Evolutionary conservation across 1,140 invertebrate species (phyloP), one percentile per base, ranked within the genome.

Genomic region (Zaprionus vittiger): DNA sequence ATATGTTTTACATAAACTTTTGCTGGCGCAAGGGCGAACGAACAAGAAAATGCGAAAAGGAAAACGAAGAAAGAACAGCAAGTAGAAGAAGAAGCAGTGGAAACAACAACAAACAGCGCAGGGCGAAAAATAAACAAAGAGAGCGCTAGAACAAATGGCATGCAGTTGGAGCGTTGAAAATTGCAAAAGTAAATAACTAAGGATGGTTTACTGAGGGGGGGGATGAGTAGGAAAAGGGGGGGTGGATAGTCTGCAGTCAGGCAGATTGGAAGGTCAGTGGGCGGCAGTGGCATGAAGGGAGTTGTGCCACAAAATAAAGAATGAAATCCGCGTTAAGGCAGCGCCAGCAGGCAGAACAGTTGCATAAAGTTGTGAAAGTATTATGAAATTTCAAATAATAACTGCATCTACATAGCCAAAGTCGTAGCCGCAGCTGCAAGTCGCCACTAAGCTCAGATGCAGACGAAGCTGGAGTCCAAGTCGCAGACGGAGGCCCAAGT

Each of bases 1-100:
- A 90, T 90, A 90, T 90, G 85, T 90, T 90, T 90, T 90, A 90
- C 85, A 90, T 90, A 85, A 89, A 89, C 80, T 90, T 89, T 83
- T 73, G 74, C 52, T 64, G 49, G 69, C 65, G 31, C 41, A 72
- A 76, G 57, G 49, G 31, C 31, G 31, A 34, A 2, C 26, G 26
- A 28, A 34, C 9, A 34, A 34, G 65, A 55, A 64, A 61, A 57
- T 44, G 72, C 63, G 75, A 44, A 34, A 52, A 20, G 11, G 55
- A 22, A 11, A 47, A 17, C 24, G 5, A 28, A 15, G 37, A 14
- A 64, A 56, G 20, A 69, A 28, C 12, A 49, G 9, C 17, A 12
- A 52, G 37, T 28, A 34, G 20, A 28, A 34, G 31, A n/a, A 47
- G 62, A 37, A 52, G 22, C n/a, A 68, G 47, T 28, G 37, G 26